Evolutionary conservation across 2,888 invertebrate species (phyloP), one percentile per base, ranked within the genome.

Genomic region (Hipparchia semele): DNA sequence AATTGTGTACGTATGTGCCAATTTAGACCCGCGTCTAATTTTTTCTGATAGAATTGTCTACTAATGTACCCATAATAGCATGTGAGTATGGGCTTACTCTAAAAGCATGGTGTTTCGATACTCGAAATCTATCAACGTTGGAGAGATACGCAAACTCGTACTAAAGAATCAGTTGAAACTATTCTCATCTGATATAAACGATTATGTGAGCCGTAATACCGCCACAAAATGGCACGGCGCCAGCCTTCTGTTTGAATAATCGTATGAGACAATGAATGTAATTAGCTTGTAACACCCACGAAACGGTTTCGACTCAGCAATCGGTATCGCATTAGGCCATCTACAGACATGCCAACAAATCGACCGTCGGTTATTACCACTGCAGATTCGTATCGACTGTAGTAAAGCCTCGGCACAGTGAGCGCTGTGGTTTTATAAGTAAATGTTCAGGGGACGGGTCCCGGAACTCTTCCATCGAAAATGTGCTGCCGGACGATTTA

Each of bases 161-260:
- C 61, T 45, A 45, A 23, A 39, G 39, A 23, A 33, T 53, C 46
- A 62, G 13, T 60, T 39, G 9, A 39, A 65, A 71, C n/a, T 46
- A 46, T 60, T 71, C 23, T 39, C 51, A 33, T 71, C 23, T 39
- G 39, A 33, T 12, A n/a, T 23, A 67, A 72, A 62, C 62, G 9
- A 60, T 49, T 54, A 72, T 68, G 70, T 67, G 54, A 69, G 68
- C 58, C 53, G 62, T 67, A 70, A 73, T 73, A 73, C 46, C 39
- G 61, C 69, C 69, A 39, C 70, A 56, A 73, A 75, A 71, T 72
- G 76, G 73, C 76, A 72, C 56, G 56, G 70, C 66, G 75, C 73
- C 73, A 75, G 61, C 68, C 66, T 73, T 76, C 70, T 75, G 73
- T 76, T 74, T 72, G 75, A 77, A 73, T 77, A 74, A 75, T 75